These are phyloP conservation scores for Nothocercus nigrocapillus DNA, from an alignment of 2,113 vertebrate species.

Conservation along the genomic window DNA sequence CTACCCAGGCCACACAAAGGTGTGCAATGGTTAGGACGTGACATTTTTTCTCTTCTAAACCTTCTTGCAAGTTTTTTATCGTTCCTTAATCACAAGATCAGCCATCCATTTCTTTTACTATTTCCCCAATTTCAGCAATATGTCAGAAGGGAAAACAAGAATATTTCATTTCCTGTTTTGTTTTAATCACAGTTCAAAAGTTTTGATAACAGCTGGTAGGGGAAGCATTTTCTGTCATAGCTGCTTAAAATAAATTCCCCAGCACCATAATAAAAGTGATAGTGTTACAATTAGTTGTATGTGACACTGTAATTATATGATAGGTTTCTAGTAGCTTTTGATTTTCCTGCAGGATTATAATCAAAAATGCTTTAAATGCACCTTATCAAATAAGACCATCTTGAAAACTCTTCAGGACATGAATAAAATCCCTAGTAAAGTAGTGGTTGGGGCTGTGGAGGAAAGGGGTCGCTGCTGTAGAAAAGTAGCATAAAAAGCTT, in stretches of 20 bases:
- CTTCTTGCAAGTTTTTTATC: neutral
- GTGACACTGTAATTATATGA: neutral
- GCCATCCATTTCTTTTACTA: neutral
- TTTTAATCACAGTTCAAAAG: slow-evolving; percentile 5
- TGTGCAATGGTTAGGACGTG: neutral
- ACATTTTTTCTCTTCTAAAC: neutral
- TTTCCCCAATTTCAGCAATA: neutral
- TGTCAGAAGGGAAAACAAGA: neutral
- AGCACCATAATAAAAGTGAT: neutral
- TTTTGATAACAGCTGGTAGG: neutral
- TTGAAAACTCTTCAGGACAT: neutral
- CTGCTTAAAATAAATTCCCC: neutral
- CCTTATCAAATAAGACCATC: neutral
- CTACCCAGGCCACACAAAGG: neutral
- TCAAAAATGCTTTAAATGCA: neutral
- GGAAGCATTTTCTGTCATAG: neutral
- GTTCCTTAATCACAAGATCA: neutral
- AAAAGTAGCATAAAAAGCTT: neutral
- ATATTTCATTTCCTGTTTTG: neutral
- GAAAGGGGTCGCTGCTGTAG: neutral
- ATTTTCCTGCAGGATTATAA: neutral
- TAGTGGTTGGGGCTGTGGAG: neutral
- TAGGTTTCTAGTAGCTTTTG: neutral
- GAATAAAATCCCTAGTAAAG: neutral
- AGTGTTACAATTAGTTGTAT: neutral